Base-by-base conservation (phyloP, 1,140 invertebrate genomes). In the Diorhabda elongata region DNA sequence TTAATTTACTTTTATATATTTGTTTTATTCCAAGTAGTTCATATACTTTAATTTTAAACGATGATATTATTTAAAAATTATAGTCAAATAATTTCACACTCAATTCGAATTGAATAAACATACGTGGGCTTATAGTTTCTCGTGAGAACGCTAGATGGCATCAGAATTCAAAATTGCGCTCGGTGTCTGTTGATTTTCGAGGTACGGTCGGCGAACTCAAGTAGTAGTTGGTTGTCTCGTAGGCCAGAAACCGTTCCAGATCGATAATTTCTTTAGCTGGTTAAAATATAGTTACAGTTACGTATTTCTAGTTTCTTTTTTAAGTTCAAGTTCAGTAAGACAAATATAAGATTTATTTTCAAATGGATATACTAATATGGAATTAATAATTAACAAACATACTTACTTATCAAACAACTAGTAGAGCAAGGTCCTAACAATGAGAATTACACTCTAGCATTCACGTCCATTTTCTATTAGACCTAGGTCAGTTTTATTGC, bases 401-500 rank as follows among this genome's bases (percentile, higher is more conserved):
- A 11, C 11, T 0, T 11, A 11, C 11, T 11, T 11, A 11, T 11
- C 0, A 26, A 26, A 26, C 26, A 26, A 26, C 26, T 26, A 26
- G 1, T 26, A 1, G 26, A 26, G 1, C 26, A 26, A 26, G 26
- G 26, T 26, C 26, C 26, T 26, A 26, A 26, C 26, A 26, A 26
- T 26, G 26, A 26, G 26, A 26, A 26, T 26, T 26, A 26, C 26
- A 11, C 11, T 11, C 11, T 11, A 26, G 26, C 26, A 26, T 26
- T 26, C 26, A 26, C 26, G 26, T 26, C 26, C 26, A 26, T 26
- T 26, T 26, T 26, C 26, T 26, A 26, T 26, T 26, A 26, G 26
- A n/a, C 71, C 73, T 75, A 80, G 79, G 79, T 80, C 79, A 79
- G 78, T 80, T 80, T 80, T 81, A 80, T 79, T 75, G 73, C 76